phyloP scores from a whole-genome alignment of 2,888 invertebrate genomes.

The Clepsis dumicolana region DNA sequence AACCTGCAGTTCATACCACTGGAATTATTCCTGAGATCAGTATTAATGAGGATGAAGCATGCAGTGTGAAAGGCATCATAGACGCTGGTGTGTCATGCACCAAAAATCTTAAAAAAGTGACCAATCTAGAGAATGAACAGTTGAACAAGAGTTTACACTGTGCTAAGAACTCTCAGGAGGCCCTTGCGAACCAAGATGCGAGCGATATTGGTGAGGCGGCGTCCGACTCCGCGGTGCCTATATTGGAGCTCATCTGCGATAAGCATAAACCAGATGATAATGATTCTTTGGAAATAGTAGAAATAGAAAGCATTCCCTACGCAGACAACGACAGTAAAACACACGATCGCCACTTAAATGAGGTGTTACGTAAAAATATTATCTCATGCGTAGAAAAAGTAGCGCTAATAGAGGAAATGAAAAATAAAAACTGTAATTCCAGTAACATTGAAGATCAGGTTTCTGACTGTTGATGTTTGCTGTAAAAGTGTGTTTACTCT shows the following conservation, averaged over 20 bases:
- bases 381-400: constrained; percentile 80
- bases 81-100: constrained; percentile 57
- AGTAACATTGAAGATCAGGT: constrained; percentile 69
- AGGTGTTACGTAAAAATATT: constrained; percentile 74
- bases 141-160: constrained; percentile 72
- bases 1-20: constrained; percentile 45
- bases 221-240: constrained; percentile 44
- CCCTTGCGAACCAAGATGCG: constrained; percentile 50
- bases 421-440: constrained; percentile 66
- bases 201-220: constrained; percentile 48
- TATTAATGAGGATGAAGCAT: constrained; percentile 55
- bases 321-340: constrained; percentile 55
- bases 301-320: constrained; percentile 56
- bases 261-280: constrained; percentile 35
- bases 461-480: constrained; percentile 73
- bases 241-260: constrained; percentile 36
- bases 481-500: constrained; percentile 66
- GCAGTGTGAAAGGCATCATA: constrained; percentile 59
- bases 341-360: constrained; percentile 70
- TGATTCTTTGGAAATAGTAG: constrained; percentile 55
- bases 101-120: constrained; percentile 76
- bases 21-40: constrained; percentile 49
- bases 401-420: constrained; percentile 77
- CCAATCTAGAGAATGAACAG: constrained; percentile 81
- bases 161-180: constrained; percentile 58